Conservation (phyloP, 2,888 invertebrate genomes). For the Drosophila kanekoi region DNA sequence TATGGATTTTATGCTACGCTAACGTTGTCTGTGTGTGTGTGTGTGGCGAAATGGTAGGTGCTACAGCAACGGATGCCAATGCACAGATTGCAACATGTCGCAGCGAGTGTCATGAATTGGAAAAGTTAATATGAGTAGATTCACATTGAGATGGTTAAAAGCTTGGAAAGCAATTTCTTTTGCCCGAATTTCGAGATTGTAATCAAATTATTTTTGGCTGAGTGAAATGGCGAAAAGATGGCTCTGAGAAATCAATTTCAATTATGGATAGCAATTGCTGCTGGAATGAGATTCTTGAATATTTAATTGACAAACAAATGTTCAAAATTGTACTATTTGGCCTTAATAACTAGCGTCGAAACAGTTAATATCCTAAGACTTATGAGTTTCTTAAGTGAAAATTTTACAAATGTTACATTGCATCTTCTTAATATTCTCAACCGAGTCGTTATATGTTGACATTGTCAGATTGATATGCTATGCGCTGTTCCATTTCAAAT, state of each 20-base stretch:
- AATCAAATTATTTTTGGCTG: constrained; percentile 20
- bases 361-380: too few species aligned
- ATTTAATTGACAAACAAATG: too few species aligned
- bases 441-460: too few species aligned
- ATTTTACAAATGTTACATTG: too few species aligned
- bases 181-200: constrained; percentile 40
- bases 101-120: constrained; percentile 18
- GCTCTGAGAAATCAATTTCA: constrained; percentile 22
- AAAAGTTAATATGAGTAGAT: constrained; percentile 34
- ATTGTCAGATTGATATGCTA: constrained; percentile 1
- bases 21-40: background rate
- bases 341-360: too few species aligned
- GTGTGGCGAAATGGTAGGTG: background rate
- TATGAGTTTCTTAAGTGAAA: too few species aligned
- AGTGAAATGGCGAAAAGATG: constrained; percentile 14
- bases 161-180: constrained; percentile 10
- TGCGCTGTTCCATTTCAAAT: constrained; percentile 7
- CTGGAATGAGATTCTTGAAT: background rate
- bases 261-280: constrained; percentile 3
- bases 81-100: constrained; percentile 12
- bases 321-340: too few species aligned
- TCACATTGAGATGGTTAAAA: constrained; percentile 35
- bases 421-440: too few species aligned
- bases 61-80: background rate
- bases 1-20: background rate